Evolutionary conservation across 1,140 invertebrate genomes (phyloP).

Genomic region (Anagrus nilaparvatae): DNA sequence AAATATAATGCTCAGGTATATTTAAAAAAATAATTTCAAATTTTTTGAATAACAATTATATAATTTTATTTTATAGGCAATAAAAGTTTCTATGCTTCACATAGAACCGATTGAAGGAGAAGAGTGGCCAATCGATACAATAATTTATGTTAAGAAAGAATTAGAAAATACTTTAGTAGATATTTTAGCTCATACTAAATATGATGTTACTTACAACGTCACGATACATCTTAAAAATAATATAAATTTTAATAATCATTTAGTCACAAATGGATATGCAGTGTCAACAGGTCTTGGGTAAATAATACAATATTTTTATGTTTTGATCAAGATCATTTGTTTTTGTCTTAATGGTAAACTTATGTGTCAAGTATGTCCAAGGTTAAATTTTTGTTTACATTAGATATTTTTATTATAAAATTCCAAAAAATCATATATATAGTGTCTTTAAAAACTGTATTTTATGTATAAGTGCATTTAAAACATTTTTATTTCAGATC

Average conservation of each 20-base stretch:
- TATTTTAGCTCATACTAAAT: conserved; percentile 18
- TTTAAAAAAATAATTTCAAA: neutral
- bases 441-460: no score
- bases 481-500: no score
- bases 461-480: no score
- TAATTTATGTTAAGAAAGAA: conserved; percentile 11
- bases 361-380: no score
- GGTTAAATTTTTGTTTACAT: no score
- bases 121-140: conserved; percentile 20
- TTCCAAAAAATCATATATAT: no score
- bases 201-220: conserved; percentile 15
- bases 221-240: conserved; percentile 18
- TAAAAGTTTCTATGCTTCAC: conserved; percentile 28
- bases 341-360: no score
- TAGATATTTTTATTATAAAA: no score
- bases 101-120: conserved; percentile 17
- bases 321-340: no score
- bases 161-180: conserved; percentile 3
- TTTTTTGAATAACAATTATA: neutral
- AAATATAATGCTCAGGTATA: conserved; percentile 28
- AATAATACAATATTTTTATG: no score
- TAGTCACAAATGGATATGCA: conserved; percentile 17
- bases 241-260: conserved; percentile 21
- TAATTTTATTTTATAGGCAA: conserved; percentile 26
- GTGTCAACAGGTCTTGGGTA: conserved; percentile 2